Conservation (phyloP, 2,113 vertebrate genomes). For the Oryzias celebensis region DNA sequence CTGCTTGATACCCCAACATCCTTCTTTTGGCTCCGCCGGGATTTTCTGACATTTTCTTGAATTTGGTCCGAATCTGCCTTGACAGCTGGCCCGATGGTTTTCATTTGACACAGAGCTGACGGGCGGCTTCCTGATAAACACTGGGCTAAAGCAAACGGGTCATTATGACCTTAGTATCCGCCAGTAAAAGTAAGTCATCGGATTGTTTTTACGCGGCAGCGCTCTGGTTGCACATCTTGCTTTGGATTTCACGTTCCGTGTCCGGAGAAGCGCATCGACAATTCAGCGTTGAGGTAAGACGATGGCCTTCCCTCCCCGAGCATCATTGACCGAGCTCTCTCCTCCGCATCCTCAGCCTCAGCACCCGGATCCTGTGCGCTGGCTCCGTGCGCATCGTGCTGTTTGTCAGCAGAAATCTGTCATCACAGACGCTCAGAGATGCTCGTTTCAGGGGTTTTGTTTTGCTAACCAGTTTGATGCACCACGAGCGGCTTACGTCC, state of each 20-base stretch:
- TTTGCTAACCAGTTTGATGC: too few relatives aligned
- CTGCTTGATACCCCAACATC: slow-evolving; percentile 57
- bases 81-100: slow-evolving; percentile 61
- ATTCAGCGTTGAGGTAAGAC: slow-evolving; percentile 97
- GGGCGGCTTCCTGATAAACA: slow-evolving; percentile 70
- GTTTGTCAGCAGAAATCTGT: slow-evolving; percentile 12
- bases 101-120: slow-evolving; percentile 68
- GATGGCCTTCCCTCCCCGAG: slow-evolving; percentile 54
- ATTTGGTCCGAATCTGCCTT: slow-evolving; percentile 43
- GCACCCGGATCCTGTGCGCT: slow-evolving; percentile 23
- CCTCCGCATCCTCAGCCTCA: slow-evolving; percentile 40
- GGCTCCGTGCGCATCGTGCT: slow-evolving; percentile 18
- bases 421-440: slow-evolving; percentile 9
- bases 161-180: slow-evolving; percentile 78
- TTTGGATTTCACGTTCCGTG: slow-evolving; percentile 88
- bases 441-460: slow-evolving; percentile 37
- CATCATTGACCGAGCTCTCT: slow-evolving; percentile 55
- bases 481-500: too few relatives aligned
- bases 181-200: slow-evolving; percentile 70
- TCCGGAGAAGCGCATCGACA: slow-evolving; percentile 85
- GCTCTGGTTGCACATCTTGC: slow-evolving; percentile 85
- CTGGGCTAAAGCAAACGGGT: slow-evolving; percentile 50
- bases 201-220: slow-evolving; percentile 77
- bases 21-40: slow-evolving; percentile 24
- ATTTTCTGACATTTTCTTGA: slow-evolving; percentile 23